Evolutionary conservation across 2,888 invertebrate species (phyloP).

Genomic region (Andrena camellia): DNA sequence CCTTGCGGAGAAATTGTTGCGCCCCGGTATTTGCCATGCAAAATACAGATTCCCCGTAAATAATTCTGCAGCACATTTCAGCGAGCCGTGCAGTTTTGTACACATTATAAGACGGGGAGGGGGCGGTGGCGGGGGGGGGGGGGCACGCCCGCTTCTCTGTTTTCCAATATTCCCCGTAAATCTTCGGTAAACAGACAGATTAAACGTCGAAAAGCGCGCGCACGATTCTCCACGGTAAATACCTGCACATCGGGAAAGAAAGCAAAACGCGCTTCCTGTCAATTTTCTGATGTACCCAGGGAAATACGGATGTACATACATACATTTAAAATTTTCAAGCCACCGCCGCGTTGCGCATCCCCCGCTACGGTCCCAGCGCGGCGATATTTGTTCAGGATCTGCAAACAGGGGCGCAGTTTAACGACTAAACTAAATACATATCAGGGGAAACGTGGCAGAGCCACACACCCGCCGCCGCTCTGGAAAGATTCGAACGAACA

Average conservation of each 20-base stretch:
- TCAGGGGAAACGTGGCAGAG: slow-evolving; percentile 8
- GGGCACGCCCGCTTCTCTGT: slow-evolving; percentile 15
- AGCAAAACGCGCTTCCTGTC: slow-evolving; percentile 34
- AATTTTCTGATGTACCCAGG: not conserved
- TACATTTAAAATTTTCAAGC: slow-evolving; percentile 34
- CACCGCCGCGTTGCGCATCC: slow-evolving; percentile 10
- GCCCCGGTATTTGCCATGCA: not conserved
- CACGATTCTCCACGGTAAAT: slow-evolving; percentile 31
- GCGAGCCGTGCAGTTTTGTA: not conserved
- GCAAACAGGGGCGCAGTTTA: slow-evolving; percentile 45
- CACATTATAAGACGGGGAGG: not conserved
- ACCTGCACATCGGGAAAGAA: slow-evolving; percentile 9
- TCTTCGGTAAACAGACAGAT: slow-evolving; percentile 30
- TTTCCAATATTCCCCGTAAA: slow-evolving; percentile 27
- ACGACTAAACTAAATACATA: slow-evolving; percentile 40
- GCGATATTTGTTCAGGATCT: slow-evolving; percentile 37
- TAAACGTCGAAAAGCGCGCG: slow-evolving; percentile 36
- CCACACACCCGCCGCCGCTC: not conserved
- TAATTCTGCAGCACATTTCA: not conserved
- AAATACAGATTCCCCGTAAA: not conserved
- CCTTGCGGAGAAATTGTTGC: not conserved
- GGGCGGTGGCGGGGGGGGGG: not conserved
- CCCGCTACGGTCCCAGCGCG: not conserved
- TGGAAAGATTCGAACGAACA: not conserved
- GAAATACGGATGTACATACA: slow-evolving; percentile 2